Conservation (phyloP, 1,140 invertebrate species). For the Drosophila ogumai region DNA sequence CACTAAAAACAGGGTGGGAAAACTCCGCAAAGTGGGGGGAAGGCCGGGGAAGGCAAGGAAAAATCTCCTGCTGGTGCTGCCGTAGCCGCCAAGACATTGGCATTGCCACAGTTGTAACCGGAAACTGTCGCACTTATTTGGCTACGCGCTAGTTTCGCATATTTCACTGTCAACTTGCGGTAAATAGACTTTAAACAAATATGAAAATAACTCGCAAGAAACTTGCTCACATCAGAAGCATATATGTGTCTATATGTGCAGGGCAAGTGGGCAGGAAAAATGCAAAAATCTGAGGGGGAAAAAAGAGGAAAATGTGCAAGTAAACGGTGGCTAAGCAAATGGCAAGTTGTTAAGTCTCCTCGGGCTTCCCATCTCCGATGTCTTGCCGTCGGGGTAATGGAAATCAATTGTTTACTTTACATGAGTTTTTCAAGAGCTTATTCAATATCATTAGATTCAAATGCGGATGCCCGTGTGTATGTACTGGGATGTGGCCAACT, state of each 20-base stretch:
- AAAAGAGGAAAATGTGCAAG: constrained; percentile 68
- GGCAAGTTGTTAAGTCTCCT: constrained; percentile 74
- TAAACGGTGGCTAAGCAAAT: constrained; percentile 77
- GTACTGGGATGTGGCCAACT: constrained; percentile 7
- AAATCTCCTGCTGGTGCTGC: constrained; percentile 48
- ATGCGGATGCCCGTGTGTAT: constrained; percentile 39
- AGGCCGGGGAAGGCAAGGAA: constrained; percentile 15
- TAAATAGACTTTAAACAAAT: constrained; percentile 84
- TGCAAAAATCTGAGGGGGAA: constrained; percentile 52
- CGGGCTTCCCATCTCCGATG: constrained; percentile 39
- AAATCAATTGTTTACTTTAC: constrained; percentile 83
- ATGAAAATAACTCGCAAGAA: constrained; percentile 81
- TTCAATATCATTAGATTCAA: constrained; percentile 79
- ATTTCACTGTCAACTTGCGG: constrained; percentile 83
- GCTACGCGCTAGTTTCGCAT: constrained; percentile 83
- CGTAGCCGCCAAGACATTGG: constrained; percentile 45
- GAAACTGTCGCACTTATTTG: constrained; percentile 83
- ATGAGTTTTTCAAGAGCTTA: constrained; percentile 82
- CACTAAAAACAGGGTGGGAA: constrained; percentile 21
- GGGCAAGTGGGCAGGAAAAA: constrained; percentile 60
- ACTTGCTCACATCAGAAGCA: constrained; percentile 32
- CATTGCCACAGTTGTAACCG: constrained; percentile 82
- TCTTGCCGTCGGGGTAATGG: constrained; percentile 61
- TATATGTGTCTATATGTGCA: background rate
- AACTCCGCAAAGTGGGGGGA: constrained; percentile 21